These are phyloP conservation scores for Coelinius sp. DNA, from an alignment of 2,888 invertebrate species.

Conservation along the genomic window DNA sequence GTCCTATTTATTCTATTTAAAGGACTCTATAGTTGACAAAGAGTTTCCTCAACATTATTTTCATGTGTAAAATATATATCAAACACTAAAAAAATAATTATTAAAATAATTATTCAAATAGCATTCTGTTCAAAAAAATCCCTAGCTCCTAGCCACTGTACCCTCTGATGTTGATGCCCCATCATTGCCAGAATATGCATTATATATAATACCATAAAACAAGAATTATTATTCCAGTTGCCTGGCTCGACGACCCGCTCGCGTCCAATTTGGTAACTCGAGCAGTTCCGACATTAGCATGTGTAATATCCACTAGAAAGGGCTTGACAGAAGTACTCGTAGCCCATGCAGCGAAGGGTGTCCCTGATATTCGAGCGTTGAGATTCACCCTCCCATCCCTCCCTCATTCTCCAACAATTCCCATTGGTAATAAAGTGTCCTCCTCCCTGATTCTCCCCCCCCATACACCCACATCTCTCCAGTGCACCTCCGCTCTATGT, in stretches of 20 bases:
- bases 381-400: background rate
- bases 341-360: background rate
- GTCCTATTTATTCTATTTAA: too few relatives aligned
- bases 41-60: too few relatives aligned
- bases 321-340: background rate
- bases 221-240: constrained; percentile 16
- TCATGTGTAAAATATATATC: too few relatives aligned
- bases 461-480: too few relatives aligned
- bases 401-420: constrained; percentile 50
- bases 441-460: constrained; percentile 35
- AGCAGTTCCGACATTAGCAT: constrained; percentile 55
- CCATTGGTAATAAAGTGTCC: constrained; percentile 60
- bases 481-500: constrained; percentile 17
- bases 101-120: too few relatives aligned
- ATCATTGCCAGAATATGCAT: background rate
- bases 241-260: constrained; percentile 42
- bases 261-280: constrained; percentile 45
- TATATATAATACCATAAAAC: constrained; percentile 8
- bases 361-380: background rate
- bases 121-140: background rate
- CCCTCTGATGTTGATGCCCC: background rate
- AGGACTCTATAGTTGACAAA: too few relatives aligned
- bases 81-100: too few relatives aligned
- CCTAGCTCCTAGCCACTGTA: background rate
- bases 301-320: constrained; percentile 55